These are phyloP conservation scores for Drosophila ezoana DNA, from an alignment of 2,888 invertebrate genomes.

Conservation along the genomic window DNA sequence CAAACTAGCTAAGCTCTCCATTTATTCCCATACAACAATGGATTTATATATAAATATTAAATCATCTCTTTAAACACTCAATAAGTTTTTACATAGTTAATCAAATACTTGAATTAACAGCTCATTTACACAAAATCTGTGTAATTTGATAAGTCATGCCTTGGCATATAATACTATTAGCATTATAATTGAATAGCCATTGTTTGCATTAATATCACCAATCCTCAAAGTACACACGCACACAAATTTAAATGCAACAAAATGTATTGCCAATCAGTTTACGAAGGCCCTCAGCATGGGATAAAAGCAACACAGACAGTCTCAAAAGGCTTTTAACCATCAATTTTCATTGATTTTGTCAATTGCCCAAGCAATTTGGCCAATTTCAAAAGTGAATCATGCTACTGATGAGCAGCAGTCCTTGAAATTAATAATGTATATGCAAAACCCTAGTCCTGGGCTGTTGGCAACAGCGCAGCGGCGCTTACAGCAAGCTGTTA, in stretches of 20 bases:
- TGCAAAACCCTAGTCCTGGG: neutral
- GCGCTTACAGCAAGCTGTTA: conserved; percentile 7
- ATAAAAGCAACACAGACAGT: conserved; percentile 18
- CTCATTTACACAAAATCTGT: conserved; percentile 2
- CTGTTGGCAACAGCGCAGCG: neutral
- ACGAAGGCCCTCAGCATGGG: neutral
- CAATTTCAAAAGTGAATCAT: conserved; percentile 33
- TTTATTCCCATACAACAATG: too few relatives aligned
- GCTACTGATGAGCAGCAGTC: conserved; percentile 17
- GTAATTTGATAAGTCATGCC: neutral
- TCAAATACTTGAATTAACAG: neutral
- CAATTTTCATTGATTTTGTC: conserved; percentile 55
- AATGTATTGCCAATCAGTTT: conserved; percentile 28
- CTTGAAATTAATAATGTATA: conserved; percentile 44
- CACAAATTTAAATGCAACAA: conserved; percentile 11
- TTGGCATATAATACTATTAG: conserved; percentile 11
- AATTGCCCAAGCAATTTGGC: conserved; percentile 48
- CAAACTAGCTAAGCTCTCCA: too few relatives aligned
- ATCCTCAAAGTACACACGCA: neutral
- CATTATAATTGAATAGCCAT: conserved; percentile 25
- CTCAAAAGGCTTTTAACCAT: conserved; percentile 26
- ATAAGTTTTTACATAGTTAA: neutral
- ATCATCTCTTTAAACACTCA: too few relatives aligned
- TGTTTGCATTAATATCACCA: conserved; percentile 5
- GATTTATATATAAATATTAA: too few relatives aligned